These are phyloP conservation scores for Catostomus latipinnis DNA, from an alignment of 2,797 vertebrate genomes.

Conservation along the genomic window DNA sequence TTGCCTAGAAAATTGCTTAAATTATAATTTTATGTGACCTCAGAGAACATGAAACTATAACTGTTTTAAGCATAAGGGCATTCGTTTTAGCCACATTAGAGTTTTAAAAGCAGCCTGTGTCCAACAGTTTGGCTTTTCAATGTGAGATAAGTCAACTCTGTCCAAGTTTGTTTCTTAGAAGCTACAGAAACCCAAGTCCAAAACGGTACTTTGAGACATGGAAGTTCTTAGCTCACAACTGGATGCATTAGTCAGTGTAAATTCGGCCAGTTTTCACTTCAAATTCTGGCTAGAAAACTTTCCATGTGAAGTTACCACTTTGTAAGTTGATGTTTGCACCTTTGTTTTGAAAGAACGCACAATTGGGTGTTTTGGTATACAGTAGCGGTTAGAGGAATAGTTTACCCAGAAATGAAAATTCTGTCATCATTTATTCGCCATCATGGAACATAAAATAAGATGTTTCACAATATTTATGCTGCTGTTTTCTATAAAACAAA, in stretches of 20 bases:
- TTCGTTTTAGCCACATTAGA: neutral
- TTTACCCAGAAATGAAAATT: neutral
- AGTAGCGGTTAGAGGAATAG: neutral
- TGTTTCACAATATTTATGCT: too few relatives aligned
- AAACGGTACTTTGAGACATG: neutral
- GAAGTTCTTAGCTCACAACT: slow-evolving; percentile 16
- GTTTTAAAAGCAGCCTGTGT: slow-evolving; percentile 8
- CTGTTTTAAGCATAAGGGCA: neutral
- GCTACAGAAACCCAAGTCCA: neutral
- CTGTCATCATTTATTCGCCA: neutral
- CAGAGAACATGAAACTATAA: neutral
- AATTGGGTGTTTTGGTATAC: neutral
- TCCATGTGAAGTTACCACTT: neutral
- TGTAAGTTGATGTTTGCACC: neutral
- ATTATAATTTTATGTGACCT: neutral
- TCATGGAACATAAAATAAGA: too few relatives aligned
- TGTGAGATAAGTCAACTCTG: neutral
- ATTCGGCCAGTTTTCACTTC: neutral
- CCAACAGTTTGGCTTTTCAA: neutral
- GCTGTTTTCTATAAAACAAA: too few relatives aligned
- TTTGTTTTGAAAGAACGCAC: neutral
- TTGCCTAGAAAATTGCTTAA: neutral
- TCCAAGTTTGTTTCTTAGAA: slow-evolving; percentile 12
- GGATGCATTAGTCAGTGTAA: neutral
- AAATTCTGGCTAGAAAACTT: slow-evolving; percentile 1